phyloP scores from a whole-genome alignment of 2,888 invertebrate genomes.

The Patella caerulea region DNA sequence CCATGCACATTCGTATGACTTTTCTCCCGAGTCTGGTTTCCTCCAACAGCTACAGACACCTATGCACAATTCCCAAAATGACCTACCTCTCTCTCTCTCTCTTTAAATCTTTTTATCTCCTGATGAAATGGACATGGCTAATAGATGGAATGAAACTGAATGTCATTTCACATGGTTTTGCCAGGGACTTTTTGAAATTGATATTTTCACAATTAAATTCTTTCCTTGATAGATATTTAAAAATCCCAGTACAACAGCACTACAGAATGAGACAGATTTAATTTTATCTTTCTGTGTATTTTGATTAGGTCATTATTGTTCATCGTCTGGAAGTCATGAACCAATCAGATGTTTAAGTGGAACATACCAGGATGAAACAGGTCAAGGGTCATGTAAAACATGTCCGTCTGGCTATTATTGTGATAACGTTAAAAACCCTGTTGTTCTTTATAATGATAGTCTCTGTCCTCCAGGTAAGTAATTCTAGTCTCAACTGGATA shows the following conservation, averaged over 20 bases:
- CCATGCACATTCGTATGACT: too few relatives aligned
- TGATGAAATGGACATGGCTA: background rate
- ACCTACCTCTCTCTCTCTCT: background rate
- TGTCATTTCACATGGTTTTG: background rate
- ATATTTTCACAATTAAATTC: background rate
- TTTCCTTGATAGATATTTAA: too few relatives aligned
- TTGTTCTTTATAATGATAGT: slow-evolving; percentile 62
- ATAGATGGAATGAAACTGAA: background rate
- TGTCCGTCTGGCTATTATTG: slow-evolving; percentile 62
- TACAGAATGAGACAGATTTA: too few relatives aligned
- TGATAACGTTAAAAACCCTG: slow-evolving; percentile 57
- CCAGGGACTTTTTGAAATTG: background rate
- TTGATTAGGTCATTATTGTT: slow-evolving; percentile 62
- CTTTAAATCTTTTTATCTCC: background rate
- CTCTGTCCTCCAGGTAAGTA: slow-evolving; percentile 62
- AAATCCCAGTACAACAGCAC: too few relatives aligned
- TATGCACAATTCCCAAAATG: background rate
- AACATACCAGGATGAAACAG: slow-evolving; percentile 64
- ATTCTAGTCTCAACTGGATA: too few relatives aligned
- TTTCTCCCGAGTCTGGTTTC: too few relatives aligned
- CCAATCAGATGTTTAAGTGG: slow-evolving; percentile 64
- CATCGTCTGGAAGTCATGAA: slow-evolving; percentile 53
- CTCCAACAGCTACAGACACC: too few relatives aligned
- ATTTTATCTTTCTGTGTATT: slow-evolving; percentile 15
- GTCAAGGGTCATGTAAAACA: slow-evolving; percentile 56